Conservation (phyloP, 2,797 vertebrate genomes). For the Oceanodroma leucorhoa region DNA sequence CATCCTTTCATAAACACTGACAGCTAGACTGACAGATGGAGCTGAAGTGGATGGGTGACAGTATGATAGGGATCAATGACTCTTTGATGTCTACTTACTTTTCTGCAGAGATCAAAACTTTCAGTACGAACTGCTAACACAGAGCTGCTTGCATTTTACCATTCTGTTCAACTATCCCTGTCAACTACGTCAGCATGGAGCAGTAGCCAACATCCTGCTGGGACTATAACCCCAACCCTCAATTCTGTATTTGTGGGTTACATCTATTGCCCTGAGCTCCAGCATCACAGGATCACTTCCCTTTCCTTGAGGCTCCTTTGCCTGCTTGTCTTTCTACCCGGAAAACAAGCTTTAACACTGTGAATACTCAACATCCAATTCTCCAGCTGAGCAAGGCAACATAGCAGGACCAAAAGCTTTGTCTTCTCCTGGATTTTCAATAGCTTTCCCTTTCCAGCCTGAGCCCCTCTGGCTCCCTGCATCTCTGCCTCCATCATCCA, state of each 20-base stretch:
- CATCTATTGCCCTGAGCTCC: background rate
- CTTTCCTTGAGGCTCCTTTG: background rate
- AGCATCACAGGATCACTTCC: background rate
- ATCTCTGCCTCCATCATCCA: background rate
- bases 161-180: background rate
- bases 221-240: background rate
- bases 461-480: background rate
- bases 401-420: background rate
- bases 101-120: conserved; percentile 51
- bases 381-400: background rate
- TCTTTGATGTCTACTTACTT: conserved; percentile 55
- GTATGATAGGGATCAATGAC: conserved; percentile 36
- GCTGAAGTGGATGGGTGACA: background rate
- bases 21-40: conserved; percentile 1
- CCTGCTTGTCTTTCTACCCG: background rate
- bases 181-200: background rate
- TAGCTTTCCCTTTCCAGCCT: background rate
- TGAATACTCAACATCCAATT: background rate
- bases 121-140: background rate
- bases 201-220: background rate
- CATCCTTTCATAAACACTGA: background rate
- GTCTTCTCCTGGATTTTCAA: background rate
- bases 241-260: background rate
- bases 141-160: background rate
- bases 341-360: background rate